A percentile compares a stretch with the other conserved stretches of the same genome.
Conservation (phyloP, 92 coral and sea anemone genomes). For the Scolanthus callimorphus region DNA sequence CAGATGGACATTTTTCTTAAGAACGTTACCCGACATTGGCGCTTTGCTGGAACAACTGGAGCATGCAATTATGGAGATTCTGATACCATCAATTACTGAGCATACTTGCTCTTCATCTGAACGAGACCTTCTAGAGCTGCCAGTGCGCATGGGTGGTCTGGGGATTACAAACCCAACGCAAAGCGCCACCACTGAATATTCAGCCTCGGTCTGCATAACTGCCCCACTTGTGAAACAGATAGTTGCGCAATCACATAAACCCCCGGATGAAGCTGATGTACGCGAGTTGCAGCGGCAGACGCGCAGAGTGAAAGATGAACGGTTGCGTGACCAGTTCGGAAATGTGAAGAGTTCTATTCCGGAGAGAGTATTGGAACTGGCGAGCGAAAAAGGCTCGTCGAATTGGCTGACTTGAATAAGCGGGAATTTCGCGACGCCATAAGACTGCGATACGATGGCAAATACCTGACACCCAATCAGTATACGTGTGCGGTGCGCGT, state of each 20-base stretch:
- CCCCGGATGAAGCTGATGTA: conserved; percentile 11
- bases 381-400: no score
- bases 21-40: conserved; percentile 47
- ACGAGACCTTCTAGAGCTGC: no score
- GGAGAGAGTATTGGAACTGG: no score
- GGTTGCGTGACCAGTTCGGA: no score
- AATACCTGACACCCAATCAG: conserved; percentile 3
- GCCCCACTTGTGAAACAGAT: conserved; percentile 1
- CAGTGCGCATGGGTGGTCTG: no score
- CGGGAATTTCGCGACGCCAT: background rate
- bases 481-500: background rate
- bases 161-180: no score
- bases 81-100: conserved; percentile 37
- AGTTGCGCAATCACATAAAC: conserved; percentile 2
- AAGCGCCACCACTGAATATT: no score
- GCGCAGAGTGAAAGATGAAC: background rate
- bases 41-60: conserved; percentile 43
- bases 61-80: conserved; percentile 26
- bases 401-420: no score
- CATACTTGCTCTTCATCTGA: no score
- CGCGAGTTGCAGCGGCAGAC: background rate
- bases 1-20: conserved; percentile 4
- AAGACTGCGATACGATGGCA: background rate
- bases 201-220: no score
- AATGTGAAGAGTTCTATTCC: no score